Percentiles rank a stretch among this genome's conserved stretches.
These are phyloP conservation scores for Neoitamus cyanurus DNA, from an alignment of 2,888 invertebrate genomes.

Conservation along the genomic window DNA sequence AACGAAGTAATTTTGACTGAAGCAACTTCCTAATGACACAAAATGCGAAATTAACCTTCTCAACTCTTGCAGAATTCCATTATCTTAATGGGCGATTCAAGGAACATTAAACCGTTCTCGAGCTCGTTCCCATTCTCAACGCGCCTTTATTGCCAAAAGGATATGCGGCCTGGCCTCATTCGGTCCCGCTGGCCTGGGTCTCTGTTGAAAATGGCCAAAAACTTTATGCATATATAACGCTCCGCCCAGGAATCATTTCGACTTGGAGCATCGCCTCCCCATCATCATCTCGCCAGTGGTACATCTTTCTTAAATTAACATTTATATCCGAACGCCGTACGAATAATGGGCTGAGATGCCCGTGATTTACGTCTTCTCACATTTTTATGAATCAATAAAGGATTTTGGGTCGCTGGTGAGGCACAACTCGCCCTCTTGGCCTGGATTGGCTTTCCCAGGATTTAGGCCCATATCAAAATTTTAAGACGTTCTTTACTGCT, in stretches of 20 bases:
- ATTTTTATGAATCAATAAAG: conserved; percentile 42
- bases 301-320: conserved; percentile 40
- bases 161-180: not conserved
- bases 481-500: not conserved
- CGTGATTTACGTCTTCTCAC: conserved; percentile 26
- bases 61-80: conserved; percentile 30
- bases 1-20: conserved; percentile 27
- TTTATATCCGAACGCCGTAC: conserved; percentile 25
- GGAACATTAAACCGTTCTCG: conserved; percentile 30
- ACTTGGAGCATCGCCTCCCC: not conserved
- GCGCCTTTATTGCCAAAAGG: conserved; percentile 17
- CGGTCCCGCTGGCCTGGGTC: not conserved
- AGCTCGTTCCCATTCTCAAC: not conserved
- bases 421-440: not conserved
- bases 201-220: conserved; percentile 18
- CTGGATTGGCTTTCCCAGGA: not conserved
- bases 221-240: conserved; percentile 36
- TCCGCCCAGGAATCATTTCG: not conserved
- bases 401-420: not conserved
- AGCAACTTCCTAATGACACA: conserved; percentile 35
- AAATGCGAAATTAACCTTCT: conserved; percentile 29
- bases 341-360: conserved; percentile 17
- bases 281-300: not conserved
- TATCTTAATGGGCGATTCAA: conserved; percentile 43
- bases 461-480: not conserved